phyloP scores from a whole-genome alignment of 2,113 vertebrate genomes.

The Arizona elegans region DNA sequence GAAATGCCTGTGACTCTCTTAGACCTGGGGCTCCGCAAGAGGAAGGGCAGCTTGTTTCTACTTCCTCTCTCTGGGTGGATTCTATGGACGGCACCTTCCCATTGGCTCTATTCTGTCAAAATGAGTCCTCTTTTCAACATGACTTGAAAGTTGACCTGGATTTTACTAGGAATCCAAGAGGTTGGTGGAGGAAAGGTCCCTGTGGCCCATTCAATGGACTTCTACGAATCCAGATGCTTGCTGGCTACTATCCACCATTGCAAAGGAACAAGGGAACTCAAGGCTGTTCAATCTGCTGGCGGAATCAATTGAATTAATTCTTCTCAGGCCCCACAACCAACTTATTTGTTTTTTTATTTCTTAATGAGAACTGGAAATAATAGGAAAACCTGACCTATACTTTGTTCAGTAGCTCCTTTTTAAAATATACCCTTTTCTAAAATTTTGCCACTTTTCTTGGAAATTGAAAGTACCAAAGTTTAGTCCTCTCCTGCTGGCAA shows the following conservation, averaged over 20 bases:
- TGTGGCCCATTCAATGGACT: neutral
- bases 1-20: neutral
- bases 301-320: neutral
- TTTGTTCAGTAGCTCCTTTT: neutral
- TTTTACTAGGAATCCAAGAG: neutral
- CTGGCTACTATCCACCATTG: neutral
- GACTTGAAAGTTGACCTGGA: neutral
- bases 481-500: neutral
- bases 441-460: neutral
- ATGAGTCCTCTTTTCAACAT: neutral
- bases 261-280: neutral
- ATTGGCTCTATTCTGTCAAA: neutral
- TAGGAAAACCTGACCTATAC: neutral
- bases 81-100: neutral
- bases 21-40: neutral
- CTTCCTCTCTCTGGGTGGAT: neutral
- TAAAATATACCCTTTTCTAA: neutral
- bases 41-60: neutral
- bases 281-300: neutral
- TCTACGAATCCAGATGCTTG: neutral
- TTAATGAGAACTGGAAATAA: neutral
- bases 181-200: neutral
- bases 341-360: neutral
- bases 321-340: neutral
- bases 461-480: neutral